Conservation (phyloP, 2,113 vertebrate genomes). For the Eidolon helvum region DNA sequence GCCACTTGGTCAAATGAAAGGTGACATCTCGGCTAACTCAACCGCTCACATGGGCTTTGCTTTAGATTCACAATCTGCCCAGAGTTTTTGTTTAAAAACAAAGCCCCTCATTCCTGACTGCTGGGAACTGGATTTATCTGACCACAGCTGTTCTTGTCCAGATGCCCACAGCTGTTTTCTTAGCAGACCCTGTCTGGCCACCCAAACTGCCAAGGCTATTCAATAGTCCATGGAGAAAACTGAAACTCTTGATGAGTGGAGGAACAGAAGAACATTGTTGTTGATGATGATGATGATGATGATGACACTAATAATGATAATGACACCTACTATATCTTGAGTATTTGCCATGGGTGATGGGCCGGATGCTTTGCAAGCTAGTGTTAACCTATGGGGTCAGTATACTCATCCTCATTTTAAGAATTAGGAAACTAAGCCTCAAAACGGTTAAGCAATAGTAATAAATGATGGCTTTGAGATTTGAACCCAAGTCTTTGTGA, state of each 20-base stretch:
- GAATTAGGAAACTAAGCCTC: not conserved
- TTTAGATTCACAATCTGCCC: not conserved
- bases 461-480: not conserved
- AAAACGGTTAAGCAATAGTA: not conserved
- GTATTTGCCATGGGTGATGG: not conserved
- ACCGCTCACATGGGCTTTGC: not conserved
- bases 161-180: slow-evolving; percentile 7
- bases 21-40: not conserved
- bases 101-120: not conserved
- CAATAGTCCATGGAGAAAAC: not conserved
- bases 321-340: accelerated
- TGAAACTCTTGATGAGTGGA: not conserved
- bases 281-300: not conserved
- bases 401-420: not conserved
- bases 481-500: not conserved
- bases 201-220: not conserved
- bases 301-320: accelerated
- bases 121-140: not conserved
- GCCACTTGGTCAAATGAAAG: not conserved
- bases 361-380: not conserved
- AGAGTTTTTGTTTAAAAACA: not conserved
- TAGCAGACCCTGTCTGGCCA: not conserved
- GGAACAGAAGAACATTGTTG: not conserved
- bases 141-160: slow-evolving; percentile 22
- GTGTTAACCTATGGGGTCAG: not conserved